These are phyloP conservation scores for Amblyopsis hoosieri DNA, from an alignment of 2,797 vertebrate genomes.

Conservation along the genomic window DNA sequence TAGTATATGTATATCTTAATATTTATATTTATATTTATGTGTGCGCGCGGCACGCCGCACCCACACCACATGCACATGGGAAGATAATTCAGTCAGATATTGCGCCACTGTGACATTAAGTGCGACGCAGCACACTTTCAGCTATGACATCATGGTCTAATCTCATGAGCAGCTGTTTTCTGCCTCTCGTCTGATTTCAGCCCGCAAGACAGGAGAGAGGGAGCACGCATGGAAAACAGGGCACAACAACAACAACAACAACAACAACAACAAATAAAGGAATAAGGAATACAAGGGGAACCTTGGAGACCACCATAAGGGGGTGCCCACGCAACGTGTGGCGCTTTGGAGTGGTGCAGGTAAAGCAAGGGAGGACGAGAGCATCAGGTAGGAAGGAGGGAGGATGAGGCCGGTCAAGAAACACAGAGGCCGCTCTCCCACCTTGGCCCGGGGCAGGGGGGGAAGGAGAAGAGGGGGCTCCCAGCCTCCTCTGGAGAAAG, in stretches of 20 bases:
- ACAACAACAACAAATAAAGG: slow-evolving; percentile 30
- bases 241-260: slow-evolving; percentile 30
- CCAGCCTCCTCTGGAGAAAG: slow-evolving; percentile 72
- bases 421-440: slow-evolving; percentile 77
- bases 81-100: slow-evolving; percentile 28
- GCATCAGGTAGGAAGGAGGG: slow-evolving; percentile 46
- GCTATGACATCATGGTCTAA: slow-evolving; percentile 53
- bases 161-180: slow-evolving; percentile 58
- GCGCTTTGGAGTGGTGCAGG: slow-evolving; percentile 41
- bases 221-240: slow-evolving; percentile 20
- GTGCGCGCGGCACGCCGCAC: not conserved
- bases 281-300: slow-evolving; percentile 47
- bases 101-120: slow-evolving; percentile 33
- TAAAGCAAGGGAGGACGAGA: slow-evolving; percentile 1
- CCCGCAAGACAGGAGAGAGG: slow-evolving; percentile 31
- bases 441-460: slow-evolving; percentile 81
- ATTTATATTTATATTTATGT: not conserved
- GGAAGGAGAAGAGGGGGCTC: slow-evolving; percentile 71
- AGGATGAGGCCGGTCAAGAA: slow-evolving; percentile 88
- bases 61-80: slow-evolving; percentile 13
- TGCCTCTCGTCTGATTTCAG: slow-evolving; percentile 53
- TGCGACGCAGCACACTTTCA: slow-evolving; percentile 46
- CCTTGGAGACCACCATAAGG: slow-evolving; percentile 57
- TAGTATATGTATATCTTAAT: not conserved
- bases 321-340: slow-evolving; percentile 36